phyloP scores from a whole-genome alignment of 2,113 vertebrate genomes.

The Sinocyclocheilus rhinocerous region DNA sequence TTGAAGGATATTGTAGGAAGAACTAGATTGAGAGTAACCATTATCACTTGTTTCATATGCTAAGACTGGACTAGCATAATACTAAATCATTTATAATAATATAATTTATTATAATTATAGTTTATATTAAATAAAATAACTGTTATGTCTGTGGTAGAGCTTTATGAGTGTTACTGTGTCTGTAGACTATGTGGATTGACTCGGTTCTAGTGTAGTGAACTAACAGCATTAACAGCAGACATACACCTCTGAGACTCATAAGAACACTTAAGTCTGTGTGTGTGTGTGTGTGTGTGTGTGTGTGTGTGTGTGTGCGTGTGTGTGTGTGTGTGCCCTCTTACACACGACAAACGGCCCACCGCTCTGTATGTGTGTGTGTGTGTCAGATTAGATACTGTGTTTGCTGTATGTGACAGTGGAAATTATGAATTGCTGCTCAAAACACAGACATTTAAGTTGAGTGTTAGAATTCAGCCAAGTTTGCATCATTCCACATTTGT shows the following conservation, averaged over 20 bases:
- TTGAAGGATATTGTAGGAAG: not conserved
- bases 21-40: not conserved
- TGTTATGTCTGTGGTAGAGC: not conserved
- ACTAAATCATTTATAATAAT: not conserved
- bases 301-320: no score
- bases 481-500: not conserved
- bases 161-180: no score
- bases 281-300: not conserved
- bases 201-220: no score
- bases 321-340: slow-evolving; percentile 4
- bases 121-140: not conserved
- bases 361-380: slow-evolving; percentile 59
- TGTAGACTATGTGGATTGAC: no score
- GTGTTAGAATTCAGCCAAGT: not conserved
- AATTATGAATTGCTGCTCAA: slow-evolving; percentile 70
- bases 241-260: not conserved
- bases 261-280: not conserved
- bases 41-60: not conserved
- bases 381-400: not conserved
- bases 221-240: not conserved
- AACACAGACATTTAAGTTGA: not conserved
- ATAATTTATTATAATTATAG: no score
- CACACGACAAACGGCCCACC: slow-evolving; percentile 26
- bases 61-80: not conserved
- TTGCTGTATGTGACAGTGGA: slow-evolving; percentile 69